These are phyloP conservation scores for Callipepla californica DNA, from an alignment of 2,113 vertebrate species.

Conservation along the genomic window DNA sequence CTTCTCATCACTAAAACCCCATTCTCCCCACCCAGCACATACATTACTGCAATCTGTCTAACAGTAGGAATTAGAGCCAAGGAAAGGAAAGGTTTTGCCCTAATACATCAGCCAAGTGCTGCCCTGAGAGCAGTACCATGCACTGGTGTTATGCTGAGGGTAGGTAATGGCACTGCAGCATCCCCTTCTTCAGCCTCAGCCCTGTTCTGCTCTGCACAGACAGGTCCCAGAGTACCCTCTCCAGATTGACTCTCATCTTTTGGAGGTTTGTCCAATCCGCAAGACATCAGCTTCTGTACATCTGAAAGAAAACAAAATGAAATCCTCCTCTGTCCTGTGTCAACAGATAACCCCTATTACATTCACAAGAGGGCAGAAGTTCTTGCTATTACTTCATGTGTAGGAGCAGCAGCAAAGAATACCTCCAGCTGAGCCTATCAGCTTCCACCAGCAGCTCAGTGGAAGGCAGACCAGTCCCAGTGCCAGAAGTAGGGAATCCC, in stretches of 20 bases:
- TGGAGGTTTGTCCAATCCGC: constrained; percentile 75
- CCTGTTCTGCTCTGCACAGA: background rate
- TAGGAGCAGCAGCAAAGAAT: background rate
- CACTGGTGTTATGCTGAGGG: constrained; percentile 72
- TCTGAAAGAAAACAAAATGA: constrained; percentile 76
- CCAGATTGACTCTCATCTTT: constrained; percentile 69
- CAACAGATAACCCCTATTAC: background rate
- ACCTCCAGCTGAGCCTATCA: background rate
- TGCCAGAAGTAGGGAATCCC: background rate
- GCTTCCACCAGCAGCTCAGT: background rate
- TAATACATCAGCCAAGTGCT: background rate
- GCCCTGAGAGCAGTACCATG: constrained; percentile 43
- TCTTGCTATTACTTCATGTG: background rate
- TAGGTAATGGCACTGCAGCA: constrained; percentile 60
- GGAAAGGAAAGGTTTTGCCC: background rate
- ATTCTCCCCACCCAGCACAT: background rate
- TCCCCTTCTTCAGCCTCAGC: constrained; percentile 64
- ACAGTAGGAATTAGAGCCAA: background rate
- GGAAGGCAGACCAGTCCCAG: background rate
- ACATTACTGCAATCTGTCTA: background rate
- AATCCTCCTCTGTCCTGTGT: background rate
- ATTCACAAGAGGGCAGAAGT: background rate
- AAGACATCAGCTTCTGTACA: constrained; percentile 84
- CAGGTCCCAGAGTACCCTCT: constrained; percentile 19
- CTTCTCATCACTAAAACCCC: no score